Evolutionary conservation across 2,888 invertebrate species (phyloP), one percentile per base, ranked within the genome.

Genomic region (Encarsia formosa): DNA sequence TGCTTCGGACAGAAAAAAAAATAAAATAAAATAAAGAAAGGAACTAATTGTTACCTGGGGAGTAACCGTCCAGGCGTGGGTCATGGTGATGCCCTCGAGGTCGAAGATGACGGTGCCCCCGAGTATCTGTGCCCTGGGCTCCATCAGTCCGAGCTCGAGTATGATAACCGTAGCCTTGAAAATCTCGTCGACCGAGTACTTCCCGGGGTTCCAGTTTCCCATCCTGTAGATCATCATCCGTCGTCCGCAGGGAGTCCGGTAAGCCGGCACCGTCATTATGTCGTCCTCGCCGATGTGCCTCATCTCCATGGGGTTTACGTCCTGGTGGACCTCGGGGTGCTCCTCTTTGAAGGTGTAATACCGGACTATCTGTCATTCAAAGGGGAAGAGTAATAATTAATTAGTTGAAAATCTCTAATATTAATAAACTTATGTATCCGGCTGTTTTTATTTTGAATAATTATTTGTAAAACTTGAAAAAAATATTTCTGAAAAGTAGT

Each of bases 41-140:
- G n/a, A n/a, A n/a, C n/a, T n/a, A n/a, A n/a, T 13, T 32, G 5
- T 6, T 57, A 71, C 74, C 62, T 69, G 78, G 0, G 89, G 89
- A 5, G 88, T 87, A 56, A 88, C 76, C 59, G 87, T 81, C 79
- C 86, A 83, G 1, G 85, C 83, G 56, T 90, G 89, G 55, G 83
- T 79, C 59, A 87, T 78, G 1, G 83, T 79, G 40, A 89, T 78
- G 49, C 85, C 83, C 54, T 82, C 80, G 29, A 90, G 75, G 70
- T 91, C 90, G 61, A 90, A 88, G 49, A 90, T 77, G 8, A 83
- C 86, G 5, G 87, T 78, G 0, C 88, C 90, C 0, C 90, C 90
- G 20, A 87, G 74, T 51, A 90, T 84, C 71, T 90, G 90, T 0
- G 84, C 84, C 8, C 83, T 76, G 5, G 82, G 86, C 65, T 91